These are phyloP conservation scores for Eristalis tenax DNA, from an alignment of 2,888 invertebrate genomes.

Conservation along the genomic window DNA sequence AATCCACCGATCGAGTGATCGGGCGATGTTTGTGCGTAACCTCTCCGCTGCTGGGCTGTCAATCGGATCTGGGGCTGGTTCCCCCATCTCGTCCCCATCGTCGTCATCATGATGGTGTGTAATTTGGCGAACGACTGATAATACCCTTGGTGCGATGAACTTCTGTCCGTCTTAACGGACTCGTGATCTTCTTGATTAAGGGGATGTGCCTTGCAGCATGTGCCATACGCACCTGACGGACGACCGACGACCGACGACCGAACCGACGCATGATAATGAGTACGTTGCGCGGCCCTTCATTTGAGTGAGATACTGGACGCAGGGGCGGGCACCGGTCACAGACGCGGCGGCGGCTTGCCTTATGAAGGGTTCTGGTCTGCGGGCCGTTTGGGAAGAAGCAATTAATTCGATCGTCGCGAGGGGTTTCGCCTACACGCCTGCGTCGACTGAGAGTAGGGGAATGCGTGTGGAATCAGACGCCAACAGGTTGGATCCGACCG, in stretches of 20 bases:
- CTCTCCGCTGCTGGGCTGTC: constrained; percentile 34
- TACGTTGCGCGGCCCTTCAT: constrained; percentile 28
- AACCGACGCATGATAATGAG: constrained; percentile 17
- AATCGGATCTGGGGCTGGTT: constrained; percentile 40
- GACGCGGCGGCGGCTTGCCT: constrained; percentile 2
- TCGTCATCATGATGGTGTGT: constrained; percentile 50
- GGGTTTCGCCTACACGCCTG: not conserved
- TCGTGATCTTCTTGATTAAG: constrained; percentile 45
- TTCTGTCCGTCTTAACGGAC: constrained; percentile 46
- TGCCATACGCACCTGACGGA: constrained; percentile 42
- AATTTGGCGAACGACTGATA: constrained; percentile 57
- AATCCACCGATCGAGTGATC: not conserved
- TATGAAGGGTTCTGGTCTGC: constrained; percentile 27
- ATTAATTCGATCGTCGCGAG: constrained; percentile 11
- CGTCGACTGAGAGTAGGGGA: not conserved
- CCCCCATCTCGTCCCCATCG: constrained; percentile 34
- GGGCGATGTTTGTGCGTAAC: not conserved
- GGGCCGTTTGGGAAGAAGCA: constrained; percentile 27
- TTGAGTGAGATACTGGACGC: constrained; percentile 18
- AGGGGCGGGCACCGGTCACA: not conserved
- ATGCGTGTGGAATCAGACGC: not conserved
- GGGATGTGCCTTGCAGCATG: constrained; percentile 22
- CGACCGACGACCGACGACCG: too few species aligned
- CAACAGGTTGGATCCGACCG: not conserved
- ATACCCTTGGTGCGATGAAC: constrained; percentile 65